Conservation (phyloP, 1,140 invertebrate species). For the honey bee (Apis mellifera) region DNA sequence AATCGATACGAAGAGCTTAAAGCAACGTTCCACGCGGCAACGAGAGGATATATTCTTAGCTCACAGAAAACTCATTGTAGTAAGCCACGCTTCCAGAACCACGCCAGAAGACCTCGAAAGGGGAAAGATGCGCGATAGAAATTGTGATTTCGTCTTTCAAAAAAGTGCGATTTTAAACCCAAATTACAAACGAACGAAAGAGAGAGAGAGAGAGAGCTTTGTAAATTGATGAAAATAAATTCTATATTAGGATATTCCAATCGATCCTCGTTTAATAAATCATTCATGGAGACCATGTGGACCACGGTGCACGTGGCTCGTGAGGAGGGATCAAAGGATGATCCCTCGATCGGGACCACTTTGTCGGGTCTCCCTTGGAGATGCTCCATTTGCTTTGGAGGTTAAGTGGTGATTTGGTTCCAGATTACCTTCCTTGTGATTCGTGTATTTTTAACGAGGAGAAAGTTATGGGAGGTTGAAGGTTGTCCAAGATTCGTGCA, state of each 20-base stretch:
- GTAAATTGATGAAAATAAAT: conserved; percentile 19
- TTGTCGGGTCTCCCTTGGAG: background rate
- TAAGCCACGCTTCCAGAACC: conserved; percentile 24
- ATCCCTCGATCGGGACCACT: background rate
- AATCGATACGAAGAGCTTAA: background rate
- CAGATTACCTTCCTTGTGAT: background rate
- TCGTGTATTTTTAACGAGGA: conserved; percentile 22
- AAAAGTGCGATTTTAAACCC: too few relatives aligned
- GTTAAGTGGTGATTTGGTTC: background rate
- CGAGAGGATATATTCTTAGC: conserved; percentile 24
- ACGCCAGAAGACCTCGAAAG: background rate
- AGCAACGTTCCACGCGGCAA: background rate
- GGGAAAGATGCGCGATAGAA: background rate
- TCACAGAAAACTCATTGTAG: conserved; percentile 40
- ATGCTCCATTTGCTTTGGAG: background rate
- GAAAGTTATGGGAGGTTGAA: background rate
- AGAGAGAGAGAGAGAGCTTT: background rate
- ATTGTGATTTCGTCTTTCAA: too few relatives aligned
- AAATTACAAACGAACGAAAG: too few relatives aligned
- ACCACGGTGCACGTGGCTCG: conserved; percentile 26
- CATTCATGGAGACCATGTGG: conserved; percentile 8
- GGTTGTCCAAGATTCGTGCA: background rate
- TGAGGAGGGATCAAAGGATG: conserved; percentile 22
- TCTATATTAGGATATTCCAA: background rate
- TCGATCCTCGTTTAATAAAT: conserved; percentile 1